A percentile compares a stretch with the other conserved stretches of the same genome.
These are phyloP conservation scores for Philypnodon macrostomus DNA, from an alignment of 2,797 vertebrate species.

Conservation along the genomic window DNA sequence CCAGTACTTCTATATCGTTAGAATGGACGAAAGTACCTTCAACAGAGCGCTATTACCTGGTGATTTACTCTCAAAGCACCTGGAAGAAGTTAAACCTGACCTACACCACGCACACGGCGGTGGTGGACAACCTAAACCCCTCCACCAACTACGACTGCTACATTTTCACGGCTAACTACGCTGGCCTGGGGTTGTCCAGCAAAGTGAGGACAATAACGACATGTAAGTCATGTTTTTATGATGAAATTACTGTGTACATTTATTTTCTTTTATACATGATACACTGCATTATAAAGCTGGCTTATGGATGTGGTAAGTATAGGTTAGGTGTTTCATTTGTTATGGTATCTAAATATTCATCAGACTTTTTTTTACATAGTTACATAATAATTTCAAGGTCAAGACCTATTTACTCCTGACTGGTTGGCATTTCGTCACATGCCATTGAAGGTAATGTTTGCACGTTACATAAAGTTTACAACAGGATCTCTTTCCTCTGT, in stretches of 20 bases:
- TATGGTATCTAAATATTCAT: too few relatives aligned
- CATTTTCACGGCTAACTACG: constrained; percentile 66
- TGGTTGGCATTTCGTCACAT: too few relatives aligned
- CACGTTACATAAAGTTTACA: too few relatives aligned
- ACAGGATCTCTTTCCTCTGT: too few relatives aligned
- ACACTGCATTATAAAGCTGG: too few relatives aligned
- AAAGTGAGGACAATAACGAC: constrained; percentile 70
- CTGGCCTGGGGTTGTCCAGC: constrained; percentile 66
- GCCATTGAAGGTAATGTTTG: too few relatives aligned
- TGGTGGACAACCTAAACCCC: constrained; percentile 55
- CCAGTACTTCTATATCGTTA: constrained; percentile 64
- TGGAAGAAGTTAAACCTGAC: constrained; percentile 39
- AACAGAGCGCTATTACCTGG: constrained; percentile 57
- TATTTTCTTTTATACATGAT: too few relatives aligned
- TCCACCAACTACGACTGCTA: constrained; percentile 65
- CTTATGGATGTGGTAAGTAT: too few relatives aligned
- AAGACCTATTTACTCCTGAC: too few relatives aligned
- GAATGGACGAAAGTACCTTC: constrained; percentile 62
- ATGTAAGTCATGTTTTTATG: constrained; percentile 58
- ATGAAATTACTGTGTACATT: not conserved
- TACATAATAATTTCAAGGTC: too few relatives aligned
- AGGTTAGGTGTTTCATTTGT: too few relatives aligned
- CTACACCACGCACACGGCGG: constrained; percentile 20
- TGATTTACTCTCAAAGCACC: constrained; percentile 32
- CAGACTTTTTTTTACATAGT: too few relatives aligned